phyloP scores from a whole-genome alignment of 2,797 vertebrate species.

The Synanceia verrucosa region DNA sequence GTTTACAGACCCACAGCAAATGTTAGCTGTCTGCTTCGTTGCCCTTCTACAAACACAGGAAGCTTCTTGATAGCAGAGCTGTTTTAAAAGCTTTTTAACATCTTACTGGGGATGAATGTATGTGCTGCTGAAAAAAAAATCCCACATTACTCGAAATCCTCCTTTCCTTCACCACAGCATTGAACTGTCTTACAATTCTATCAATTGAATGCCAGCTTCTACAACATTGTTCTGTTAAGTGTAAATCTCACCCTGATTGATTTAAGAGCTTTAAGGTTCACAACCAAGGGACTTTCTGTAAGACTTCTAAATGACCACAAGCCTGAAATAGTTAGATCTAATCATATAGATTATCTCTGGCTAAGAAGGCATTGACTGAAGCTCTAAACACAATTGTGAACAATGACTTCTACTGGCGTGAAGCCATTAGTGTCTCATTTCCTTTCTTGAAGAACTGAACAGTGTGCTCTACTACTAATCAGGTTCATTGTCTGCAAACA shows the following conservation, averaged over 20 bases:
- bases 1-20: not conserved
- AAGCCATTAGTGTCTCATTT: not conserved
- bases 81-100: not conserved
- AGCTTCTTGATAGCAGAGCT: not conserved
- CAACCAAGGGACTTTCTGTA: constrained; percentile 34
- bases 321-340: constrained; percentile 55
- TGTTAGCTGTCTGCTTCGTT: not conserved
- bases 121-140: not conserved
- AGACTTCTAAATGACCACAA: constrained; percentile 42
- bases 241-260: constrained; percentile 40
- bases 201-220: constrained; percentile 9
- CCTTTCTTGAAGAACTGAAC: not conserved
- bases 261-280: constrained; percentile 58
- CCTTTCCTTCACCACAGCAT: not conserved
- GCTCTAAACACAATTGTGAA: not conserved
- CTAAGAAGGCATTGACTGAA: constrained; percentile 17
- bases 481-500: not conserved
- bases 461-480: not conserved
- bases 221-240: not conserved
- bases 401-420: not conserved
- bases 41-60: not conserved
- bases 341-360: constrained; percentile 49
- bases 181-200: not conserved
- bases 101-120: not conserved
- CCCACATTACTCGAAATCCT: too few relatives aligned